Percentiles rank a stretch among this genome's conserved stretches.
These are phyloP conservation scores for Cynoglossus semilaevis DNA, from an alignment of 2,113 vertebrate species.

Conservation along the genomic window DNA sequence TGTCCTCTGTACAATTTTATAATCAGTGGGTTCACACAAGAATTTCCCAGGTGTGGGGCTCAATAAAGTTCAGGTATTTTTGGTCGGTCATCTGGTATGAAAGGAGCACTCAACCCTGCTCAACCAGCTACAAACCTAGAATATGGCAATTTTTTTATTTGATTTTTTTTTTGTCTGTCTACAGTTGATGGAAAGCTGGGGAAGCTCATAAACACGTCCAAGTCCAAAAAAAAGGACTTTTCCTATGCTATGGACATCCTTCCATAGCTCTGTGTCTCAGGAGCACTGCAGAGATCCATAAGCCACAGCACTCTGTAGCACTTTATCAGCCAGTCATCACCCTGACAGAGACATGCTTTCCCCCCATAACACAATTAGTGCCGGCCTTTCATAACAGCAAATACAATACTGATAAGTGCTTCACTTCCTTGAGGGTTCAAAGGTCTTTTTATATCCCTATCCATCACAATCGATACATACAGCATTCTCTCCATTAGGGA, in stretches of 20 bases:
- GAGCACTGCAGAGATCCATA: conserved; percentile 47
- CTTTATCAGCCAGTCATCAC: conserved; percentile 51
- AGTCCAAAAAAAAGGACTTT: conserved; percentile 14
- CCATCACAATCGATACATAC: conserved; percentile 30
- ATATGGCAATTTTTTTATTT: too few species aligned
- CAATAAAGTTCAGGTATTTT: too few species aligned
- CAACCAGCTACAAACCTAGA: too few species aligned
- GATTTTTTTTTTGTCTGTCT: neutral
- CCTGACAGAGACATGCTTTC: conserved; percentile 12
- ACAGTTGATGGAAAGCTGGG: conserved; percentile 1
- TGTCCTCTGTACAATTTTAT: too few species aligned
- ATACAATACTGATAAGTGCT: conserved; percentile 44
- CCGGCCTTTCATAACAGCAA: conserved; percentile 25
- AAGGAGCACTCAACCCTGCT: too few species aligned
- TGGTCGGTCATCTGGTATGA: too few species aligned
- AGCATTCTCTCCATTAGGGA: conserved; percentile 11
- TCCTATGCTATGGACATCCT: conserved; percentile 19
- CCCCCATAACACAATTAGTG: conserved; percentile 35
- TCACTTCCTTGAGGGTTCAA: neutral
- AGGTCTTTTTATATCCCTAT: conserved; percentile 31
- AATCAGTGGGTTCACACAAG: too few species aligned
- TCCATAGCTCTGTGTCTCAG: conserved; percentile 22
- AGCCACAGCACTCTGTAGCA: conserved; percentile 33
- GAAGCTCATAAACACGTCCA: conserved; percentile 15
- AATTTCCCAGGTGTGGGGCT: too few species aligned